Evolutionary conservation across 1,140 invertebrate species (phyloP).

Genomic region (Oscheius sp.): DNA sequence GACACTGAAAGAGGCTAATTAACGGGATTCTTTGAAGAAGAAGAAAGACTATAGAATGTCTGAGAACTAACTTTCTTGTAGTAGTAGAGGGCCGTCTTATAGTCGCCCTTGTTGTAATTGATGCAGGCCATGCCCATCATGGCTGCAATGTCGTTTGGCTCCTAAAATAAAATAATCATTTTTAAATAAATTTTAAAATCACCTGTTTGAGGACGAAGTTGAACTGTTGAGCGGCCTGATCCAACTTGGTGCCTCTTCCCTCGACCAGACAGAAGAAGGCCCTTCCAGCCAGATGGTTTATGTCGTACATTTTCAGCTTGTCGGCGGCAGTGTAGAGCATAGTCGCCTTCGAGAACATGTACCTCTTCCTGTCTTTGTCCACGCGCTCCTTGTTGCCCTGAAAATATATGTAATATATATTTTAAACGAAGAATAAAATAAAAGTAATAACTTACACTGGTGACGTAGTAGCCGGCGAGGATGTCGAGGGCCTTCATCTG

Average conservation of each 20-base stretch:
- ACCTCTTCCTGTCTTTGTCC: conserved; percentile 89
- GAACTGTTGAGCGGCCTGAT: conserved; percentile 98
- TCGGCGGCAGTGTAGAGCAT: conserved; percentile 94
- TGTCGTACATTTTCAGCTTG: conserved; percentile 99
- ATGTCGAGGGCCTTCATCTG: conserved; percentile 93
- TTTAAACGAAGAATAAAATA: not conserved
- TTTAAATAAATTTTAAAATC: not conserved
- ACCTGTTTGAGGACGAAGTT: conserved; percentile 90
- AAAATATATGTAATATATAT: conserved; percentile 15
- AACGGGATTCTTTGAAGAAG: not conserved
- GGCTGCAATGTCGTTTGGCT: conserved; percentile 84
- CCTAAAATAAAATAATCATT: not conserved
- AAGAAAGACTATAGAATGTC: not conserved
- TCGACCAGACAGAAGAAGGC: conserved; percentile 97
- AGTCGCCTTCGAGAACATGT: conserved; percentile 93
- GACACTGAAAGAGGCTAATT: conserved; percentile 67
- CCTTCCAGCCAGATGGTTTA: conserved; percentile 92
- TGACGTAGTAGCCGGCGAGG: conserved; percentile 94
- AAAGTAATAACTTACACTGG: conserved; percentile 66
- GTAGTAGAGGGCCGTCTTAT: conserved; percentile 87
- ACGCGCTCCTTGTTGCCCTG: conserved; percentile 86
- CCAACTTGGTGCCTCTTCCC: conserved; percentile 88
- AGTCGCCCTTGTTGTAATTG: conserved; percentile 71
- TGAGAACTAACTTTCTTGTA: conserved; percentile 77
- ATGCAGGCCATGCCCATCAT: conserved; percentile 97